Percentiles rank a stretch among this genome's conserved stretches.
phyloP scores from a whole-genome alignment of 2,797 vertebrate genomes.

The Philypnodon macrostomus region DNA sequence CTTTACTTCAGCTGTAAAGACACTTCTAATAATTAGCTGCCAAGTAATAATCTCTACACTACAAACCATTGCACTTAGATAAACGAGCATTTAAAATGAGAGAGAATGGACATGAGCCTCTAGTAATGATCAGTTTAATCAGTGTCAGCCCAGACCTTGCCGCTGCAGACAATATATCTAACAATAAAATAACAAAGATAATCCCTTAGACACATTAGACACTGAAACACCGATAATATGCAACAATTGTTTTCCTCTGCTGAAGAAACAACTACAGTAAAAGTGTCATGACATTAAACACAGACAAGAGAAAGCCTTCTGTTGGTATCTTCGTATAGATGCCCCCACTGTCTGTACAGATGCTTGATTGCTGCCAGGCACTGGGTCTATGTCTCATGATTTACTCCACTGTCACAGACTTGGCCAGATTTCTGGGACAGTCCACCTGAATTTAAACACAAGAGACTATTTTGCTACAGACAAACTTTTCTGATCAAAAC shows the following conservation, averaged over 20 bases:
- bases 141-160: conserved; percentile 47
- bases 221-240: conserved; percentile 37
- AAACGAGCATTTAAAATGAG: conserved; percentile 26
- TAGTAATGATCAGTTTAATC: conserved; percentile 23
- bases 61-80: conserved; percentile 52
- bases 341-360: too few relatives aligned
- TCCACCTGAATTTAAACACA: conserved; percentile 83
- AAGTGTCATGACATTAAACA: conserved; percentile 42
- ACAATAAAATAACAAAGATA: conserved; percentile 23
- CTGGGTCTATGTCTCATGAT: conserved; percentile 13
- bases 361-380: conserved; percentile 24
- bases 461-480: not conserved
- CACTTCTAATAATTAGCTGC: conserved; percentile 65
- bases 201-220: conserved; percentile 30
- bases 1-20: conserved; percentile 51
- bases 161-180: conserved; percentile 32
- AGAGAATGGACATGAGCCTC: too few relatives aligned
- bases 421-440: conserved; percentile 97
- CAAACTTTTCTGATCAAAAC: not conserved
- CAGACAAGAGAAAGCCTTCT: conserved; percentile 43
- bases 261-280: conserved; percentile 44
- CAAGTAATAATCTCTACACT: conserved; percentile 52
- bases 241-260: conserved; percentile 35
- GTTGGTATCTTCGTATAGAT: conserved; percentile 28
- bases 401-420: conserved; percentile 98